These are phyloP conservation scores for Panagrolaimus sp. DNA, from an alignment of 1,140 invertebrate genomes.

Conservation along the genomic window DNA sequence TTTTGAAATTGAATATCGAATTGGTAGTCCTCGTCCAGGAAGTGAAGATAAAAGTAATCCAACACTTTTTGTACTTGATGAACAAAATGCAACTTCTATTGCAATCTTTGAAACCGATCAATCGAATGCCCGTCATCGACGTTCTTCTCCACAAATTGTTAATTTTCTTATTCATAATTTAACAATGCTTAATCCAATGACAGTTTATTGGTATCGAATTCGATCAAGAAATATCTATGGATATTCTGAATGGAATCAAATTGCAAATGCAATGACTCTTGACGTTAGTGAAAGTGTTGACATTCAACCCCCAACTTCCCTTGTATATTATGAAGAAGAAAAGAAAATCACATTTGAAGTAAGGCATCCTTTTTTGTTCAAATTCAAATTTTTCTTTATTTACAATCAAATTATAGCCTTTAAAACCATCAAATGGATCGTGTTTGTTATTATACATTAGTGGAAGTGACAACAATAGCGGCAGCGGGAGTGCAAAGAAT, in stretches of 20 bases:
- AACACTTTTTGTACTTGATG: constrained; percentile 35
- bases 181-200: constrained; percentile 29
- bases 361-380: too few relatives aligned
- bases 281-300: constrained; percentile 32
- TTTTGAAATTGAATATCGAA: constrained; percentile 45
- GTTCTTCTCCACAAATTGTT: constrained; percentile 20
- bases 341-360: constrained; percentile 38
- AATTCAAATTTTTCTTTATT: too few relatives aligned
- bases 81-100: constrained; percentile 30
- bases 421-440: constrained; percentile 4
- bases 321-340: constrained; percentile 31
- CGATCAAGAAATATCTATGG: constrained; percentile 30
- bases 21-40: constrained; percentile 32
- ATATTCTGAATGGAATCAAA: constrained; percentile 42
- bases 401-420: too few relatives aligned
- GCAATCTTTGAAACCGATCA: constrained; percentile 17
- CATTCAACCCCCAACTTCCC: constrained; percentile 25
- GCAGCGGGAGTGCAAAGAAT: neutral
- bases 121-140: constrained; percentile 10
- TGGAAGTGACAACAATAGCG: constrained; percentile 21
- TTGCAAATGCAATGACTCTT: constrained; percentile 30
- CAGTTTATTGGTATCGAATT: constrained; percentile 31
- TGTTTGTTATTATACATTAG: constrained; percentile 32
- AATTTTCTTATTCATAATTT: constrained; percentile 37
- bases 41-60: constrained; percentile 9